Conservation (phyloP, 64 coral and sea anemone species). For the Astreopora myriophthalma region DNA sequence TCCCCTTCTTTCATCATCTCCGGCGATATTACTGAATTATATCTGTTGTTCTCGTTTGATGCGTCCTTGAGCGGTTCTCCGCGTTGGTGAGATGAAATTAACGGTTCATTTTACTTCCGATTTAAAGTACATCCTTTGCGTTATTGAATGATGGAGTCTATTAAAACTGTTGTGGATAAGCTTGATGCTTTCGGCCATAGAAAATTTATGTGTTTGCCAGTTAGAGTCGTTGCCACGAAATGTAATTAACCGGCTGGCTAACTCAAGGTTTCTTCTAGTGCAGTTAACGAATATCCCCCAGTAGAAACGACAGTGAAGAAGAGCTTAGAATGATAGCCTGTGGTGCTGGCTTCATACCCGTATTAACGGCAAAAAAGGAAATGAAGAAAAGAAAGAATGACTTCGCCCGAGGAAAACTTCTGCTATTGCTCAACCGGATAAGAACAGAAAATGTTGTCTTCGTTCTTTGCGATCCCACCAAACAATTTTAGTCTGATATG, state of each 20-base stretch:
- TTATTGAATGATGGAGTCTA: not conserved
- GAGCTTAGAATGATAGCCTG: not conserved
- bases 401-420: not conserved
- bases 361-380: not conserved
- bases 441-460: no score
- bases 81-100: not conserved
- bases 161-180: not conserved
- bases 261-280: not conserved
- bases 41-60: not conserved
- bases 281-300: not conserved
- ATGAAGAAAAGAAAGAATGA: not conserved
- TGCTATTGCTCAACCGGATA: no score
- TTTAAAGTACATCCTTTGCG: not conserved
- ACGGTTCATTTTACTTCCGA: not conserved
- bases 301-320: not conserved
- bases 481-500: no score
- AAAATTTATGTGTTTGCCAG: no score
- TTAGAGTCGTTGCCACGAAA: not conserved
- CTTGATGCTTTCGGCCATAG: no score
- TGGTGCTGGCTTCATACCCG: no score
- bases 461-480: no score
- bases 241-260: not conserved
- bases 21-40: no score
- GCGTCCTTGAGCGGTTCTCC: not conserved
- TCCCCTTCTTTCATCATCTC: no score